Evolutionary conservation across 2,797 vertebrate genomes (phyloP).

Genomic region (Mus caroli): DNA sequence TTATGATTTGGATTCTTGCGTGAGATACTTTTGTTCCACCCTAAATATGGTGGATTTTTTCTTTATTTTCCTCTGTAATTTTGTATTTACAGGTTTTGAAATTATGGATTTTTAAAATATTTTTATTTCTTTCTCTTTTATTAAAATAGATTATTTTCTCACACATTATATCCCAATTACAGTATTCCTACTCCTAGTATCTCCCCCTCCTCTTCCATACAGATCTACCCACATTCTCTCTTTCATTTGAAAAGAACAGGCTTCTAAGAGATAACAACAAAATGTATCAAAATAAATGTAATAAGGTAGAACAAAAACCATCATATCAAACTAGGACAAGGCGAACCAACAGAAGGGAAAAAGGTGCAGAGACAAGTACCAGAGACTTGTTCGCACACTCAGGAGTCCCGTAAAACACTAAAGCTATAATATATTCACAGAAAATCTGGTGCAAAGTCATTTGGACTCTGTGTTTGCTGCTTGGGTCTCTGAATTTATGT

Average conservation of each 20-base stretch:
- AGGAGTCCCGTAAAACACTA: background rate
- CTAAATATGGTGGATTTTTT: background rate
- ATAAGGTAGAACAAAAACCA: background rate
- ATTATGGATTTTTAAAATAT: background rate
- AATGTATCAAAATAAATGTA: background rate
- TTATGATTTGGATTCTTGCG: background rate
- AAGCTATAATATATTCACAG: background rate
- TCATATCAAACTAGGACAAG: background rate
- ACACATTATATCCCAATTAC: background rate
- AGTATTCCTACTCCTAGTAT: background rate
- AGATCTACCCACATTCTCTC: background rate
- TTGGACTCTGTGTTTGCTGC: background rate
- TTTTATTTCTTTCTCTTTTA: background rate
- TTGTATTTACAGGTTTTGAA: background rate
- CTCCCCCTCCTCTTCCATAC: background rate
- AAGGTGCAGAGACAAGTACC: background rate
- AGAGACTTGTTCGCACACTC: background rate
- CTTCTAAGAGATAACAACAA: background rate
- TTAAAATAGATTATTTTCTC: background rate
- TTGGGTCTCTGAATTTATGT: background rate
- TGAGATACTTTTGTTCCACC: background rate
- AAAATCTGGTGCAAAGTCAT: background rate
- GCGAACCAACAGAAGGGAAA: background rate
- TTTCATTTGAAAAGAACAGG: background rate
- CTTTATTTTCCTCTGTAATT: background rate